Evolutionary conservation across 2,797 vertebrate genomes (phyloP).

Genomic region (Spatula clypeata): DNA sequence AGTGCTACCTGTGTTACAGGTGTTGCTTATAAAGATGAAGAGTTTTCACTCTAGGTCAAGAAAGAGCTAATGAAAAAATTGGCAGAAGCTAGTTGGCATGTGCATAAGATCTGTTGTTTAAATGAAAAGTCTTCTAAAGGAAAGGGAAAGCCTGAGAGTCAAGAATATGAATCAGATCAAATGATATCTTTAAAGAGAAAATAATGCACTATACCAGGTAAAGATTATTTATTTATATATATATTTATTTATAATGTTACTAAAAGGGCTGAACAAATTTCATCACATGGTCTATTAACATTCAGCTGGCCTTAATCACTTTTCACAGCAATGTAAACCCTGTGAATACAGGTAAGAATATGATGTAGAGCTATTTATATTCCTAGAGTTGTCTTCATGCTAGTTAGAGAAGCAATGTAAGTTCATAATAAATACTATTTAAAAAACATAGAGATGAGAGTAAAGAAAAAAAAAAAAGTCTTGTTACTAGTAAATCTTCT

Average conservation of each 20-base stretch:
- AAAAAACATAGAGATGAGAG: background rate
- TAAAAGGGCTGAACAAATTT: background rate
- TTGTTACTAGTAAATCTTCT: background rate
- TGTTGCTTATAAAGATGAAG: background rate
- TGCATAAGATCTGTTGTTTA: background rate
- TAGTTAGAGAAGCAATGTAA: background rate
- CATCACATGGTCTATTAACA: accelerated
- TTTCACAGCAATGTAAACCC: background rate
- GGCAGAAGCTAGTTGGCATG: background rate
- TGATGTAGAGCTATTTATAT: background rate
- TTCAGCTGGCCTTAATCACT: background rate
- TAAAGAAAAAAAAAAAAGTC: background rate
- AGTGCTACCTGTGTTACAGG: background rate
- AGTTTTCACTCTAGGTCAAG: background rate
- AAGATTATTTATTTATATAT: background rate
- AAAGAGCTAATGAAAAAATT: background rate
- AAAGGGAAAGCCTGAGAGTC: background rate
- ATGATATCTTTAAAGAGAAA: background rate
- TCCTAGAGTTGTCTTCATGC: background rate
- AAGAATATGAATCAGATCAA: background rate
- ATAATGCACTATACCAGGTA: background rate
- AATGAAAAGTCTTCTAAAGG: background rate
- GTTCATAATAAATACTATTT: background rate
- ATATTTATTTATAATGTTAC: background rate
- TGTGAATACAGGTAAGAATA: background rate